Evolutionary conservation across 2,797 vertebrate genomes (phyloP), one percentile per base, ranked within the genome.

Genomic region (Pristis pectinata): DNA sequence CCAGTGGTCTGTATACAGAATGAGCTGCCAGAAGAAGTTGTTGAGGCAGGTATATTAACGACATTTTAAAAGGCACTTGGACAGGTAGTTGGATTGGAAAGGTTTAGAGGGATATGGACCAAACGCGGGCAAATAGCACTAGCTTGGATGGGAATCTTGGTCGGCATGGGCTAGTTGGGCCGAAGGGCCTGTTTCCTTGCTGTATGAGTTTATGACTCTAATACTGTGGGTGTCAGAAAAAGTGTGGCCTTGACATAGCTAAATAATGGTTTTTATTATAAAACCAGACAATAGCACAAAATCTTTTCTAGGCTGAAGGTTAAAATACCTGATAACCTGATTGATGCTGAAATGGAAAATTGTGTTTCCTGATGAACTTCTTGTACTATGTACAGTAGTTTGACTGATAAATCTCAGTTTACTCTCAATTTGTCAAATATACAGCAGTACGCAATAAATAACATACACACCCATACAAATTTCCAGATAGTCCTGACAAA

Each of bases 331-430:
- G 85, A 34, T 89, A 30, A 53, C 30, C 85, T 59, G 53, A 89
- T n/a, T 89, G n/a, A 56, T 61, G 56, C 85, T n/a, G 59, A 85
- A 89, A 53, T 61, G 4, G n/a, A 91, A 91, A 89, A 91, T 11
- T 44, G n/a, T 10, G 8, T 37, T 41, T 19, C n/a, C 44, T 67
- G n/a, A 67, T 37, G 85, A 61, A 59, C 11, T 37, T 64, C n/a
- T 53, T 30, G 7, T 59, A 41, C 61, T 0, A 37, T 8, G 6
- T 8, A 67, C 61, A 91, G n/a, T 61, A 10, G 10, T 41, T 19
- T 24, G 64, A 91, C 15, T 91, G 53, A 87, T 15, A 34, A 30
- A 87, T 0, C 27, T n/a, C 56, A 34, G 6, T 3, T 34, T 9
- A 30, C 72, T 87, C 56, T 17, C 24, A 15, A 59, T 85, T 34